Percentiles rank a stretch among this genome's conserved stretches.
Conservation (phyloP, 1,140 invertebrate species). For the Hyphantria cunea region DNA sequence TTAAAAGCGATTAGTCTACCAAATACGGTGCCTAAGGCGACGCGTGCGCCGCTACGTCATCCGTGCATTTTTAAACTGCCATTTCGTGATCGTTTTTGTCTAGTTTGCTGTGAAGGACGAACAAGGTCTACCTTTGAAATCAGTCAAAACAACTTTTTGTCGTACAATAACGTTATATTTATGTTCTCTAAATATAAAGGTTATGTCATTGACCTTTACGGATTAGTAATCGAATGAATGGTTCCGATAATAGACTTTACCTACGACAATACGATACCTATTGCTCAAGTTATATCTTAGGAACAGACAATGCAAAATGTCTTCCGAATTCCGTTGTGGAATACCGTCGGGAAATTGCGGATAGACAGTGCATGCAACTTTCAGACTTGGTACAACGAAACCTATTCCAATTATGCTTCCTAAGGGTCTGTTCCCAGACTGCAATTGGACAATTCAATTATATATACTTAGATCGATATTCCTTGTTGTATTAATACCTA, state of each 20-base stretch:
- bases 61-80: constrained; percentile 32
- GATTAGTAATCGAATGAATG: background rate
- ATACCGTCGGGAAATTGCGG: constrained; percentile 35
- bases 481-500: background rate
- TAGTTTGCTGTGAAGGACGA: constrained; percentile 36
- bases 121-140: constrained; percentile 33
- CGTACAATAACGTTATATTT: constrained; percentile 14
- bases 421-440: constrained; percentile 9
- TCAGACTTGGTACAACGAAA: constrained; percentile 19
- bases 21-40: constrained; percentile 25
- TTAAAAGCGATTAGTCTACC: constrained; percentile 43
- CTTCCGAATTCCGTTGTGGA: constrained; percentile 36
- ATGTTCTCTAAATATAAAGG: constrained; percentile 11
- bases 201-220: constrained; percentile 22
- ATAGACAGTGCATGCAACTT: constrained; percentile 33
- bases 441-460: background rate
- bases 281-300: constrained; percentile 9
- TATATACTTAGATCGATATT: background rate
- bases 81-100: constrained; percentile 33
- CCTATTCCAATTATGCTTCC: constrained; percentile 10
- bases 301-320: constrained; percentile 31
- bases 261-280: constrained; percentile 1
- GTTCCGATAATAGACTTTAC: constrained; percentile 10
- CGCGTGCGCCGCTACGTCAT: constrained; percentile 33
- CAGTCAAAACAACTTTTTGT: constrained; percentile 24